phyloP scores from a whole-genome alignment of 2,888 invertebrate genomes.

The Epicampocera succincta region DNA sequence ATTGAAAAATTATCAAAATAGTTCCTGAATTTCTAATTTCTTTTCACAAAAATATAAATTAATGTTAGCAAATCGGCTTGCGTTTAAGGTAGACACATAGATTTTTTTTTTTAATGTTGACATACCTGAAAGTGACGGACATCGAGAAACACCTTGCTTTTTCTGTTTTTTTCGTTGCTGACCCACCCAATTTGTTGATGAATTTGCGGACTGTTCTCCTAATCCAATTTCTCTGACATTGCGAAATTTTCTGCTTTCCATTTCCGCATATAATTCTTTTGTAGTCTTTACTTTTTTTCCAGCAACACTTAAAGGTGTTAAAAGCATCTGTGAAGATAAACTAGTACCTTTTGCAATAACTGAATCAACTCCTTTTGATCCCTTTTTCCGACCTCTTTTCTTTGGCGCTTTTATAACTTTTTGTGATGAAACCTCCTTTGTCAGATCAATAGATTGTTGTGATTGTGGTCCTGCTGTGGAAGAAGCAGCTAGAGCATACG shows the following conservation, averaged over 20 bases:
- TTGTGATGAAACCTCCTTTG: slow-evolving; percentile 28
- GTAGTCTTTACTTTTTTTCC: slow-evolving; percentile 81
- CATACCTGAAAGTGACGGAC: slow-evolving; percentile 79
- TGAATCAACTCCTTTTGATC: slow-evolving; percentile 80
- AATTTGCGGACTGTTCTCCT: slow-evolving; percentile 68
- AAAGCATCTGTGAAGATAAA: slow-evolving; percentile 77
- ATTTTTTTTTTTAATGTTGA: not conserved
- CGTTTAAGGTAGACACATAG: no score
- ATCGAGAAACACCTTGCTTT: slow-evolving; percentile 69
- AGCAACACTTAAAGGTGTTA: slow-evolving; percentile 73
- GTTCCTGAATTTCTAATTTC: no score
- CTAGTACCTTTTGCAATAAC: slow-evolving; percentile 78
- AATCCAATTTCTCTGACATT: slow-evolving; percentile 34
- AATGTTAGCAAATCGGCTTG: no score
- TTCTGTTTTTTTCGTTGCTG: slow-evolving; percentile 60
- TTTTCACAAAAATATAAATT: no score
- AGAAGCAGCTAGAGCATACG: slow-evolving; percentile 15
- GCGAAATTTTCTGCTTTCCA: slow-evolving; percentile 78
- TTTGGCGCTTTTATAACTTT: slow-evolving; percentile 73
- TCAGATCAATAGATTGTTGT: slow-evolving; percentile 45
- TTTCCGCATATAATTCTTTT: slow-evolving; percentile 80
- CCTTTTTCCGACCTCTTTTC: slow-evolving; percentile 81
- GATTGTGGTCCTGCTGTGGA: not conserved
- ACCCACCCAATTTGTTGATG: slow-evolving; percentile 71
- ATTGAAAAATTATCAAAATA: no score